Conservation (phyloP, 2,797 vertebrate genomes). For the Capromys pilorides region DNA sequence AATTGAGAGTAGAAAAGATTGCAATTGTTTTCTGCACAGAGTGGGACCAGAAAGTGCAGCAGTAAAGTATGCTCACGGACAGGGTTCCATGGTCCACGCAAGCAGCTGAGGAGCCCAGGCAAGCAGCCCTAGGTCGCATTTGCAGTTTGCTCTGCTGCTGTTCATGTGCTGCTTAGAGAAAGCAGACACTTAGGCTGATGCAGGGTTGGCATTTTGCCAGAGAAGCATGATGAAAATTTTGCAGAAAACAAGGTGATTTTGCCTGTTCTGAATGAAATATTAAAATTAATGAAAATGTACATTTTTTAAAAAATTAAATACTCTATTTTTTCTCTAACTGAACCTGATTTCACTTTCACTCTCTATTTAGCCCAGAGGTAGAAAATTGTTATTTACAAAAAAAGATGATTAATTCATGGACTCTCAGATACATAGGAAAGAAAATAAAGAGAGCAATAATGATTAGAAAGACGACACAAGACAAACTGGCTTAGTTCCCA, state of each 20-base stretch:
- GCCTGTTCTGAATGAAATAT: not conserved
- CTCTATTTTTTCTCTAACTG: not conserved
- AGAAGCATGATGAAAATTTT: constrained; percentile 34
- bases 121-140: not conserved
- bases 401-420: not conserved
- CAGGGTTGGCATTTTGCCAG: not conserved
- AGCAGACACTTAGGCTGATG: not conserved
- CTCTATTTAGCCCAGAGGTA: not conserved
- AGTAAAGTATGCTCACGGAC: not conserved
- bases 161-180: not conserved
- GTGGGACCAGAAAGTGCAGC: not conserved
- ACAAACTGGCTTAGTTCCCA: not conserved
- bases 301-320: constrained; percentile 19
- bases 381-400: not conserved
- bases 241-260: constrained; percentile 7
- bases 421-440: not conserved
- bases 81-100: not conserved
- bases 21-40: not conserved
- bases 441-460: not conserved
- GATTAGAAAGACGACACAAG: not conserved
- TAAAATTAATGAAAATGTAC: not conserved
- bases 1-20: not conserved
- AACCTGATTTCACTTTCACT: constrained; percentile 46
- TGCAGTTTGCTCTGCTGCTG: not conserved
- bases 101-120: not conserved